Evolutionary conservation across 2,113 vertebrate genomes (phyloP), one percentile per base, ranked within the genome.

Genomic region (Rostratula benghalensis): DNA sequence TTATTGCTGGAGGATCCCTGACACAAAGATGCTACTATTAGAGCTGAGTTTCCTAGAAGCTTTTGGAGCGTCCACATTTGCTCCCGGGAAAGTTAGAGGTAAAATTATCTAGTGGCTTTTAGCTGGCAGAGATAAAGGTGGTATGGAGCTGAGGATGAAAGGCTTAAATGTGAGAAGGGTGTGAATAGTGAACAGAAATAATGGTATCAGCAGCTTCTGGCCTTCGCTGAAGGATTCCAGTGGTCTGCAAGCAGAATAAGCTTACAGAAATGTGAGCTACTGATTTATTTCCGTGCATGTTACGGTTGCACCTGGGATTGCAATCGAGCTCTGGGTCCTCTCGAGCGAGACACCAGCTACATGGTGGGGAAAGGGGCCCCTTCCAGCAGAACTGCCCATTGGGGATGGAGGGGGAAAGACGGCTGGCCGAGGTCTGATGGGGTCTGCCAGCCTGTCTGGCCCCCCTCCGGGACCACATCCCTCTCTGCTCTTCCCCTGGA

Each of bases 11-110:
- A 94, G 57, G 83, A 93, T 94, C n/a, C 48, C 65, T 14, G 20
- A 92, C 87, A 95, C 67, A 89, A 96, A 96, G 82, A 85, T 91
- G 83, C 48, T 67, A 51, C 92, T 78, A 82, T 94, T 81, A 94
- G 63, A 95, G 79, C 31, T 87, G 91, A 95, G 74, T 87, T 95
- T 85, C 77, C 81, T 86, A 84, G 89, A 90, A 91, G 93, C 94
- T 96, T 97, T 95, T 3, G 60, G 63, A 94, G 59, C 53, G 76
- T 74, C 79, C 13, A 30, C 67, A 65, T 92, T 89, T 96, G 88
- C 83, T 94, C 76, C 54, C 0, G 1, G 51, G 61, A 78, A 93
- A 97, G 69, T 70, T 68, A 87, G 93, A 93, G 82, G 92, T 78
- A 93, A 85, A 95, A 93, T 88, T 89, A 91, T 60, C 50, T 33